Conservation (phyloP, 2,113 vertebrate species). For the human (Homo sapiens) region DNA sequence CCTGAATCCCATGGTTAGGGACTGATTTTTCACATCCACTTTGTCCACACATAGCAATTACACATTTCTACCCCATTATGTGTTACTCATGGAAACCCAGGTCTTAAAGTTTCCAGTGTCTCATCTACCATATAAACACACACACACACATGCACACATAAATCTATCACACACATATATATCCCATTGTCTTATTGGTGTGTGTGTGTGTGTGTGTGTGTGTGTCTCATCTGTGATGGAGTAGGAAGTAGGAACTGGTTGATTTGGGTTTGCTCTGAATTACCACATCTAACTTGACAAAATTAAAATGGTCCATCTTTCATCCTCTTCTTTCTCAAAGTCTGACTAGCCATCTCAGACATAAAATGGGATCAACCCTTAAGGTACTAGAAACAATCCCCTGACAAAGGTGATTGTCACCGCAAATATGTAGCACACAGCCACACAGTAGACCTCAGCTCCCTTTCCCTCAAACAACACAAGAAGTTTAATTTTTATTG, state of each 20-base stretch:
- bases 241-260: neutral
- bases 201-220: neutral
- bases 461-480: neutral
- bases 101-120: neutral
- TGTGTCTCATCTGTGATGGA: neutral
- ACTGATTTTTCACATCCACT: neutral
- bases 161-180: neutral
- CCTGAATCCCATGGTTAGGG: neutral
- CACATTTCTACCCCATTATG: neutral
- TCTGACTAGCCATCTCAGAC: neutral
- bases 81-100: neutral
- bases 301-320: constrained; percentile 24
- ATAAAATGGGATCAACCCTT: neutral
- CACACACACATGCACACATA: neutral
- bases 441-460: neutral
- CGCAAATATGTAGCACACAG: neutral
- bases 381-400: neutral
- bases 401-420: neutral
- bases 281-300: neutral
- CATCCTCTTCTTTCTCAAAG: neutral
- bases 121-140: neutral
- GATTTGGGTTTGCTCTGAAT: neutral
- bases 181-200: neutral
- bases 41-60: neutral
- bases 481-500: neutral